Evolutionary conservation across 2,888 invertebrate species (phyloP).

Genomic region (Ochlodes sylvanus): DNA sequence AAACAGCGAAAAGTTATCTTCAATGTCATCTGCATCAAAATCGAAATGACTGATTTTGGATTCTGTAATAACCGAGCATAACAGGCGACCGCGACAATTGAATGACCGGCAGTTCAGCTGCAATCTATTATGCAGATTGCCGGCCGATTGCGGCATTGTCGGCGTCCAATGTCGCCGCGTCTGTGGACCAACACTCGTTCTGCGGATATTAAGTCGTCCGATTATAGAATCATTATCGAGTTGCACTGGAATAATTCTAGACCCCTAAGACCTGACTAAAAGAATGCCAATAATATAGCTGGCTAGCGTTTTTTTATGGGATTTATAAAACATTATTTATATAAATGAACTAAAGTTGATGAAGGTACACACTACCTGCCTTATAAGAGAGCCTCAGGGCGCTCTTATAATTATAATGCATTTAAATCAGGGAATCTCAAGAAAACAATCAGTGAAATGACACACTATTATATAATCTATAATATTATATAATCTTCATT

Average conservation of each 20-base stretch:
- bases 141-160: constrained; percentile 83
- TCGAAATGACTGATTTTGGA: constrained; percentile 77
- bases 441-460: too few relatives aligned
- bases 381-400: too few relatives aligned
- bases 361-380: too few relatives aligned
- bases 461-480: too few relatives aligned
- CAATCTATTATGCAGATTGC: constrained; percentile 85
- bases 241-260: neutral
- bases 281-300: too few relatives aligned
- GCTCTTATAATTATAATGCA: too few relatives aligned
- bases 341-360: too few relatives aligned
- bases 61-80: constrained; percentile 77
- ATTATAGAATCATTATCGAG: constrained; percentile 3
- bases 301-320: too few relatives aligned
- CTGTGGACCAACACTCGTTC: constrained; percentile 61
- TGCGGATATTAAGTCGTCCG: constrained; percentile 62
- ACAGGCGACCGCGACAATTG: constrained; percentile 81
- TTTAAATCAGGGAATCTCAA: too few relatives aligned
- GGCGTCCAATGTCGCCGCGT: constrained; percentile 46
- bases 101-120: constrained; percentile 78
- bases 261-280: neutral
- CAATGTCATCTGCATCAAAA: constrained; percentile 43
- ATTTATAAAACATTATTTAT: too few relatives aligned
- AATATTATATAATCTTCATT: too few relatives aligned
- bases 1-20: constrained; percentile 5